Evolutionary conservation across 2,888 invertebrate species (phyloP).

Genomic region (Leptopterna dolabrata): DNA sequence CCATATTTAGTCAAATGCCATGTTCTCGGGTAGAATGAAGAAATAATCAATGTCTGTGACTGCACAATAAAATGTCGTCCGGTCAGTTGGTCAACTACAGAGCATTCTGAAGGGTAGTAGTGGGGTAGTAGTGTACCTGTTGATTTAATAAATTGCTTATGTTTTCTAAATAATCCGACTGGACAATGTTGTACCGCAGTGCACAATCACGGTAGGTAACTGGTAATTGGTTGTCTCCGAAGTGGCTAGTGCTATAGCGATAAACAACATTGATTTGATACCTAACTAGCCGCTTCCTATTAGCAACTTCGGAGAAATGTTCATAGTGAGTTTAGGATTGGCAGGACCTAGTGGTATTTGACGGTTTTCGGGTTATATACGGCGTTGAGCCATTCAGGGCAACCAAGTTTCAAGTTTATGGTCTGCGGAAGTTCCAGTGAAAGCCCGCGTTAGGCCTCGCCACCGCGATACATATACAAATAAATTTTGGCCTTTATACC

Average conservation of each 20-base stretch:
- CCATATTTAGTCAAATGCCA: no score
- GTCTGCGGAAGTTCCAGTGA: not conserved
- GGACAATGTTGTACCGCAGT: no score
- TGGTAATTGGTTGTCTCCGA: not conserved
- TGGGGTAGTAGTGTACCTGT: no score
- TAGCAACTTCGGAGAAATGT: not conserved
- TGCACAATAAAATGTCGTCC: no score
- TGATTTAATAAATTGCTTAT: no score
- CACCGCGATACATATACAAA: constrained; percentile 16
- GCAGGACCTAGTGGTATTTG: not conserved
- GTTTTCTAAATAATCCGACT: no score
- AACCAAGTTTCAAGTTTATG: constrained; percentile 5
- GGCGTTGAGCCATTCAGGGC: not conserved
- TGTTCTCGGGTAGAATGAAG: no score
- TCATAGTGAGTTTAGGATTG: not conserved
- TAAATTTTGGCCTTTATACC: constrained; percentile 3
- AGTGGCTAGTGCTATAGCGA: not conserved
- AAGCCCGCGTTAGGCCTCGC: not conserved
- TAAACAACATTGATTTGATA: not conserved
- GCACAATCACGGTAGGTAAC: no score
- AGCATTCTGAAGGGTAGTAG: no score
- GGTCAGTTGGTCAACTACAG: no score
- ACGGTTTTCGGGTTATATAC: not conserved
- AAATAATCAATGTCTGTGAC: no score
- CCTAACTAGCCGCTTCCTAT: not conserved